phyloP scores from a whole-genome alignment of 2,113 vertebrate species.

The Danio rerio region DNA sequence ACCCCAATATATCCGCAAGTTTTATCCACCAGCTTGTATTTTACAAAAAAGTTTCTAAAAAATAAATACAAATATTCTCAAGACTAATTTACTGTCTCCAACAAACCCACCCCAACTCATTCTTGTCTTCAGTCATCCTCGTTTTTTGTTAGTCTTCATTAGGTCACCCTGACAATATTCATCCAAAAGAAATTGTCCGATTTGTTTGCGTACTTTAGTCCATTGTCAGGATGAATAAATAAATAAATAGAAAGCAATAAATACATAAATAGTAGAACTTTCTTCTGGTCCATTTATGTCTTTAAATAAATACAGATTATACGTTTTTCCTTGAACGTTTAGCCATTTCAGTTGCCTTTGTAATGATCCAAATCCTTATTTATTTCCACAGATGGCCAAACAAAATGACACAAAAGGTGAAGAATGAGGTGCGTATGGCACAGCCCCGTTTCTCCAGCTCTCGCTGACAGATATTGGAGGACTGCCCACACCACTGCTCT shows the following conservation, averaged over 20 bases:
- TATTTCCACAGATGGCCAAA: constrained; percentile 27
- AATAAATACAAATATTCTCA: constrained; percentile 77
- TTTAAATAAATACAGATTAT: constrained; percentile 74
- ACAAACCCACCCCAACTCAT: background rate
- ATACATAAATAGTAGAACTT: constrained; percentile 75
- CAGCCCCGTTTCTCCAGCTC: background rate
- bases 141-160: constrained; percentile 35
- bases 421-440: constrained; percentile 40
- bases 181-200: constrained; percentile 51
- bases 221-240: constrained; percentile 67
- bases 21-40: constrained; percentile 53
- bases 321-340: constrained; percentile 44
- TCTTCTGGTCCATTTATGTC: constrained; percentile 51
- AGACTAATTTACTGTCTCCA: constrained; percentile 58
- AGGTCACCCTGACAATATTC: constrained; percentile 13
- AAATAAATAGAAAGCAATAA: constrained; percentile 81
- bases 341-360: background rate
- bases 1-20: background rate
- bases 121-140: background rate
- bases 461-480: constrained; percentile 46
- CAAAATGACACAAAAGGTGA: constrained; percentile 31
- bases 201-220: constrained; percentile 41
- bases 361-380: background rate
- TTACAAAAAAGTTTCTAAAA: constrained; percentile 75
- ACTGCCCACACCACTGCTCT: background rate